Conservation (phyloP, 2,113 vertebrate species). For the Psilopogon haemacephalus region DNA sequence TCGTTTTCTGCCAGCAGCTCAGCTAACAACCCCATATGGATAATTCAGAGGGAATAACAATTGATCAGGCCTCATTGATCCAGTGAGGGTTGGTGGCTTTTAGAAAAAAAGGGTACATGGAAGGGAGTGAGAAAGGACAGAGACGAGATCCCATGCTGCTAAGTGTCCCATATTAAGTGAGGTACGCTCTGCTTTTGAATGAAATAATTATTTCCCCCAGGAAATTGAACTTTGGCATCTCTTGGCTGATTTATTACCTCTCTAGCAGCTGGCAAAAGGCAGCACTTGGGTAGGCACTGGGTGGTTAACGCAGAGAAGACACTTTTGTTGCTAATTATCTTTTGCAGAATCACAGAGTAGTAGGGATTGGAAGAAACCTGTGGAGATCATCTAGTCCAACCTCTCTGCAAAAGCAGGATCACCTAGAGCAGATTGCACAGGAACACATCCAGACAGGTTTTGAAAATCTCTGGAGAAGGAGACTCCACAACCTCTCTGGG, state of each 20-base stretch:
- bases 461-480: no score
- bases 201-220: not conserved
- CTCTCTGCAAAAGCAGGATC: no score
- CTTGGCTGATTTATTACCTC: not conserved
- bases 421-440: no score
- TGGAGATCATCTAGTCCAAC: no score
- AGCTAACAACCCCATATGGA: slow-evolving; percentile 25
- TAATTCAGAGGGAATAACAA: slow-evolving; percentile 47
- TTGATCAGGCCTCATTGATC: slow-evolving; percentile 43
- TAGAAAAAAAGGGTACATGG: not conserved
- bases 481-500: no score
- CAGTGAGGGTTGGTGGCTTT: not conserved
- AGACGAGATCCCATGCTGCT: not conserved
- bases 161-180: not conserved
- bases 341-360: no score
- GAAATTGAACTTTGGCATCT: not conserved
- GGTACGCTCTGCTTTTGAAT: not conserved
- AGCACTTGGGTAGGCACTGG: not conserved
- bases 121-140: not conserved
- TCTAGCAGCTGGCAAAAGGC: not conserved
- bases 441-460: no score
- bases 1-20: slow-evolving; percentile 33
- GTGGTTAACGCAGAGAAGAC: not conserved
- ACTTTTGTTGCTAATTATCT: not conserved
- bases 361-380: no score